Percentiles rank a stretch among this genome's conserved stretches.
Conservation (phyloP, 2,113 vertebrate species). For the Oncorhynchus keta region DNA sequence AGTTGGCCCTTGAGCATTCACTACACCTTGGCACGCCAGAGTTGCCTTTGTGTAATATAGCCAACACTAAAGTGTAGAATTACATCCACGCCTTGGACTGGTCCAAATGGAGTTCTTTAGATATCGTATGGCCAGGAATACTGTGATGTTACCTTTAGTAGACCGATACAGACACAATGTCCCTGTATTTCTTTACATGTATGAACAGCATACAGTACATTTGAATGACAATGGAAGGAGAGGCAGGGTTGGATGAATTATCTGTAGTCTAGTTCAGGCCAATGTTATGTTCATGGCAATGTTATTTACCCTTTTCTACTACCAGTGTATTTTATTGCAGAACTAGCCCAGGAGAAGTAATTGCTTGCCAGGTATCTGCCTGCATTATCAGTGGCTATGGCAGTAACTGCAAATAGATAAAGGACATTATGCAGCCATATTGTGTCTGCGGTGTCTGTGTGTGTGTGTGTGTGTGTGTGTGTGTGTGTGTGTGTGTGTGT, state of each 20-base stretch:
- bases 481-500: constrained; percentile 6
- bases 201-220: constrained; percentile 42
- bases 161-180: constrained; percentile 60
- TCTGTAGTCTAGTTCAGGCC: constrained; percentile 45
- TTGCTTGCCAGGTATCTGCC: constrained; percentile 72
- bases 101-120: constrained; percentile 53
- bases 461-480: not conserved
- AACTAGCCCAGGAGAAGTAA: constrained; percentile 61
- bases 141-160: constrained; percentile 59
- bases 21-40: constrained; percentile 28
- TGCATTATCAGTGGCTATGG: constrained; percentile 71
- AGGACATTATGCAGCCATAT: constrained; percentile 72
- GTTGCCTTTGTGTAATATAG: constrained; percentile 39
- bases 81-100: constrained; percentile 40
- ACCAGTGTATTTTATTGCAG: constrained; percentile 62
- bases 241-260: constrained; percentile 58
- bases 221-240: constrained; percentile 66
- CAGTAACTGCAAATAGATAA: constrained; percentile 77
- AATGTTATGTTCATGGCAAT: constrained; percentile 46
- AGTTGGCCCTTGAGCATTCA: constrained; percentile 47
- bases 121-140: constrained; percentile 50
- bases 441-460: constrained; percentile 34
- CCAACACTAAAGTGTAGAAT: constrained; percentile 45
- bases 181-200: constrained; percentile 53
- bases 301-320: constrained; percentile 68